Conservation (phyloP, 2,113 vertebrate genomes). For the Furnarius figulus region DNA sequence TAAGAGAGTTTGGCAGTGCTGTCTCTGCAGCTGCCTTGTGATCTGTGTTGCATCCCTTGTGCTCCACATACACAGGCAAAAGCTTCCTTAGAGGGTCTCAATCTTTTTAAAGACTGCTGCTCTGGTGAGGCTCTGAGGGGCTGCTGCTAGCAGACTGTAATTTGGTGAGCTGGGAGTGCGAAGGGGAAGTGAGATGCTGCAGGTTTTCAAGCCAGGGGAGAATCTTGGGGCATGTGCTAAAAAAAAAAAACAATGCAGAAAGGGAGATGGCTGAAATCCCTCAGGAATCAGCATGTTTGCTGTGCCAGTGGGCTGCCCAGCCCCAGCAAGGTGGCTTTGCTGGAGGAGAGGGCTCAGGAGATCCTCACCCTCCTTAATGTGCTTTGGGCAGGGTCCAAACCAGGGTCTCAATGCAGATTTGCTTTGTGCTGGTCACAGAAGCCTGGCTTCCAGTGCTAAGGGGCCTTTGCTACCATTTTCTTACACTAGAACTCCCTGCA, state of each 20-base stretch:
- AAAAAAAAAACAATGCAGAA: background rate
- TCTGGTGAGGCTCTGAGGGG: background rate
- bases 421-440: background rate
- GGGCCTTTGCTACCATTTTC: background rate
- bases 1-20: background rate
- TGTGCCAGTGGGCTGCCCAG: background rate
- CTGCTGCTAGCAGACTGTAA: background rate
- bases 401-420: background rate
- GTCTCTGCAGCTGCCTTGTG: background rate
- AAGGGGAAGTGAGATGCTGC: background rate
- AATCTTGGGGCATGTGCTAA: background rate
- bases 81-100: background rate
- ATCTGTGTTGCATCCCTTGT: background rate
- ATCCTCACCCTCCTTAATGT: background rate
- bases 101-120: background rate
- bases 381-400: background rate
- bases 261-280: background rate
- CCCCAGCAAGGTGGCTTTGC: background rate
- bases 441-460: background rate
- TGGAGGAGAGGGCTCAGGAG: background rate
- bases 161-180: background rate
- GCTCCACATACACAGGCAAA: background rate
- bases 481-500: background rate
- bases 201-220: background rate
- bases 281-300: background rate